Evolutionary conservation across 2,797 vertebrate genomes (phyloP), one percentile per base, ranked within the genome.

Genomic region (Simalia tracyae): DNA sequence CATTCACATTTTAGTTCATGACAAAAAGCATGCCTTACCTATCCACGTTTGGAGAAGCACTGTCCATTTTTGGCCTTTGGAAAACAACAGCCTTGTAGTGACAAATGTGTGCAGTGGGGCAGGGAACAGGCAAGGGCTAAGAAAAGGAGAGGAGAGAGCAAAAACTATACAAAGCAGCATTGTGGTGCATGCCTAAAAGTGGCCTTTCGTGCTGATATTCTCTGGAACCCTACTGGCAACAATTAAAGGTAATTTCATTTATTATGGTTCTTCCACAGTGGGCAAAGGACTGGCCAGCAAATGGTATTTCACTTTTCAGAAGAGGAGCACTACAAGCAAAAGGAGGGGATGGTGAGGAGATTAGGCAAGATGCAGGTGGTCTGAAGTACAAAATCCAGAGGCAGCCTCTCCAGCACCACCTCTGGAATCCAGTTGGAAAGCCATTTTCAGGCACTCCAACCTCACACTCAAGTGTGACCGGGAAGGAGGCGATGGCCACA

Each of bases 241-340:
- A 97, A 97, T 97, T 97, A 96, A 96, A 96, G 95, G 96, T 93
- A 97, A 97, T 97, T 97, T 96, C 93, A 90, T 95, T 95, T 95
- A 94, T 96, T 97, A 94, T 94, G 36, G 24, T 57, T 0, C 92
- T 86, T 92, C 86, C 93, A 92, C 86, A 0, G 9, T 91, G 91
- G 84, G 91, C 92, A 92, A 93, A 90, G 92, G 93, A 56, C 0
- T 0, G 89, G 76, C 76, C 72, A 36, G 89, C 93, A 94, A 91
- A 93, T 81, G 94, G n/a, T 17, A 92, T 93, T 57, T 87, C 91
- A 89, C n/a, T 84, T 89, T 89, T 76, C 10, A 0, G 42, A 91
- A 64, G n/a, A 10, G 0, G 0, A 1, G 56, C 85, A 26, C 31
- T 12, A n/a, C 57, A 9, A n/a, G 61, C 61, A 64, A 5, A 15